These are phyloP conservation scores for Rhynchomys soricoides DNA, from an alignment of 2,113 vertebrate genomes.

Conservation along the genomic window DNA sequence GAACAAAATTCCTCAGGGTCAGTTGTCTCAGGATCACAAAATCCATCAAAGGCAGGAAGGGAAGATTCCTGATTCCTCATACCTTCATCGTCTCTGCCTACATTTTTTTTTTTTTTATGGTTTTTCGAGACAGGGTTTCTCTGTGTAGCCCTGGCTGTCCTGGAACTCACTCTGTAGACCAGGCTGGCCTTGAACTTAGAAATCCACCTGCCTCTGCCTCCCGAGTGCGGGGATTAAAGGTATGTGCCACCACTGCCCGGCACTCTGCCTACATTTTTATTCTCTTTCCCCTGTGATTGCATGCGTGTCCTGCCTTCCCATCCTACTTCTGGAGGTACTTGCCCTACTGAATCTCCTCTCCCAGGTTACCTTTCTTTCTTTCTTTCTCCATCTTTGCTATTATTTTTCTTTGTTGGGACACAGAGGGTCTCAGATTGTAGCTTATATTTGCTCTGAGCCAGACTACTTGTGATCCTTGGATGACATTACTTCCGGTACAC, in stretches of 20 bases:
- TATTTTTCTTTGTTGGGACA: background rate
- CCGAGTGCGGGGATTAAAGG: no score
- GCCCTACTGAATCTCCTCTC: background rate
- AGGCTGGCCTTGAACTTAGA: no score
- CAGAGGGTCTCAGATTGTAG: background rate
- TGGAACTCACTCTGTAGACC: no score
- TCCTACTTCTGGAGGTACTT: background rate
- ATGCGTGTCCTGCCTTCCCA: no score
- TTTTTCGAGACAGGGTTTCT: no score
- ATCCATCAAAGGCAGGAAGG: background rate
- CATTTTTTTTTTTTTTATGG: no score
- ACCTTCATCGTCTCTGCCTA: background rate
- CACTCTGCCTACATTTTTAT: background rate
- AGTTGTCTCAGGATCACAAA: background rate
- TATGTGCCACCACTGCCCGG: no score
- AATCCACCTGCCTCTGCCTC: no score
- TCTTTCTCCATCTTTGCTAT: background rate
- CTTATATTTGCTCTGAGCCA: background rate
- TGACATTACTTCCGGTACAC: background rate
- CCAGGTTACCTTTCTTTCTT: background rate
- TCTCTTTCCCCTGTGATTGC: background rate
- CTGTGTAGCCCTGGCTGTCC: no score
- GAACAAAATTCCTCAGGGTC: background rate
- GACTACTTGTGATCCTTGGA: background rate
- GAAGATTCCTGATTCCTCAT: accelerated